Evolutionary conservation across 2,113 vertebrate species (phyloP).

Genomic region (Poeciliopsis turrubarensis): DNA sequence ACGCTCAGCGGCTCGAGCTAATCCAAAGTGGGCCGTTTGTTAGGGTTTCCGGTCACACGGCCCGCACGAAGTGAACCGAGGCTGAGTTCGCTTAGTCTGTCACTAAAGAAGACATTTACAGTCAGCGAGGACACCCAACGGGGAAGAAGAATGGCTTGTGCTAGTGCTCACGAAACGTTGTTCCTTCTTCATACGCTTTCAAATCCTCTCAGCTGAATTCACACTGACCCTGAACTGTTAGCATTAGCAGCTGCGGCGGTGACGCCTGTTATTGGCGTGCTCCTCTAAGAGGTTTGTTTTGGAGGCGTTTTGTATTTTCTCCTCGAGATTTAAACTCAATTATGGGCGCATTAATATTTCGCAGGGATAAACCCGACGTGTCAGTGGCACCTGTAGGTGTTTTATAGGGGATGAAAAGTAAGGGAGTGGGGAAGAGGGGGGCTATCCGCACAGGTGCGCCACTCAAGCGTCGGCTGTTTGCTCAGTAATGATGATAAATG

Average conservation of each 20-base stretch:
- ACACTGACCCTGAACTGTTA: slow-evolving; percentile 19
- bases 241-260: slow-evolving; percentile 2
- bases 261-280: slow-evolving; percentile 36
- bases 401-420: slow-evolving; percentile 30
- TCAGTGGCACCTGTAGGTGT: slow-evolving; percentile 10
- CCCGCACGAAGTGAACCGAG: neutral
- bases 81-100: slow-evolving; percentile 10
- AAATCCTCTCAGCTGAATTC: slow-evolving; percentile 25
- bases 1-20: slow-evolving; percentile 48
- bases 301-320: slow-evolving; percentile 3
- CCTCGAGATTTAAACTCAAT: slow-evolving; percentile 25
- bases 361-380: slow-evolving; percentile 1
- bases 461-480: slow-evolving; percentile 25
- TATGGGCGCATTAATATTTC: slow-evolving; percentile 22
- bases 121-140: neutral
- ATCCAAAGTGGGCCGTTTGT: slow-evolving; percentile 54
- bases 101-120: slow-evolving; percentile 36
- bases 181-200: slow-evolving; percentile 1
- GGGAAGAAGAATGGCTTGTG: neutral
- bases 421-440: neutral
- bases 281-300: slow-evolving; percentile 14
- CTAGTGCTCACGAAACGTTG: slow-evolving; percentile 15
- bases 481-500: slow-evolving; percentile 61
- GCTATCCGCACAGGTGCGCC: slow-evolving; percentile 18
- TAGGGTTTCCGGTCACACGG: slow-evolving; percentile 40